Evolutionary conservation across 2,888 invertebrate genomes (phyloP), one percentile per base, ranked within the genome.

Genomic region (Orchestes rusci): DNA sequence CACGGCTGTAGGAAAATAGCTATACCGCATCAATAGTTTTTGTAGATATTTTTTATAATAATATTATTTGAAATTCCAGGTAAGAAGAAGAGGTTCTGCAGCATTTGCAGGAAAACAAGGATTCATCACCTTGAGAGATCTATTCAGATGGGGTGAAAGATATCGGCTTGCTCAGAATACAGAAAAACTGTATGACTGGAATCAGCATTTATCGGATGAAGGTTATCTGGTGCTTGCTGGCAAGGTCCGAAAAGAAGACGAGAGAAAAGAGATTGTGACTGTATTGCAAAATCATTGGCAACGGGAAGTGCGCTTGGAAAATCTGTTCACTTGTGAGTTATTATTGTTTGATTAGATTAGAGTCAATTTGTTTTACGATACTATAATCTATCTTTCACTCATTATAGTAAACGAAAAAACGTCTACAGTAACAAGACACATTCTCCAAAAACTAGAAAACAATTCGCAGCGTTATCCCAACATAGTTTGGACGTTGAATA

Each of bases 111-210:
- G 93, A 0, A 93, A 92, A 70, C 87, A 90, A 61, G 85, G 84
- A 29, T 94, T 91, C 59, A 94, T 97, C 53, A 97, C 97, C 0
- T 69, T 97, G 29, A 75, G 97, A 60, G 97, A 97, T 70, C 72
- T 99, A 16, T 97, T 97, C 64, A 77, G 96, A 43, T 97, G 97
- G 97, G 97, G 90, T 1, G 90, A 95, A 65, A 75, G 97, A 15
- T 97, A 96, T 66, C 80, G 86, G 46, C 72, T 82, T 17, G 84
- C 87, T 2, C 71, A 74, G 10, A 76, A 78, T 53, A 67, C 71
- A 1, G 72, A 75, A 28, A 67, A 65, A 27, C 82, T 85, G 55
- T 93, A 93, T 60, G 94, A 96, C 68, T 97, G 95, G 95, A 89
- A 92, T 66, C 94, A 96, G 63, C 93, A 94, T 68, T 76, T 99